A percentile compares a stretch with the other conserved stretches of the same genome.
Conservation (phyloP, 2,888 invertebrate species). For the Phyllotreta cruciferae region DNA sequence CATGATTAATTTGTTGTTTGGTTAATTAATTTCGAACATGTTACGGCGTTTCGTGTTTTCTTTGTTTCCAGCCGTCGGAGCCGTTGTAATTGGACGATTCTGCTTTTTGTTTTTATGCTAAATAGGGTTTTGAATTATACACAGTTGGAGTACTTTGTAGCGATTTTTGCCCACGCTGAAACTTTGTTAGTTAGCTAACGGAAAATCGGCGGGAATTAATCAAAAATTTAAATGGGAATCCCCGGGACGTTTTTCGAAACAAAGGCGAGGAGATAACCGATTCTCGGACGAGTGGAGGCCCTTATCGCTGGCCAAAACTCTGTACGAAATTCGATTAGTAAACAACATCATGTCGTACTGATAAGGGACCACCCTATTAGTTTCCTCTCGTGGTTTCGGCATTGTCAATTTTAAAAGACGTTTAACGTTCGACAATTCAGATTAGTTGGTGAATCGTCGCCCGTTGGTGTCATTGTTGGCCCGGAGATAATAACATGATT, state of each 20-base stretch:
- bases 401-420: constrained; percentile 54
- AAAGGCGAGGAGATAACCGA: constrained; percentile 11
- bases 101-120: constrained; percentile 15
- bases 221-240: not conserved
- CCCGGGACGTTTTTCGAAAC: constrained; percentile 3
- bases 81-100: constrained; percentile 15
- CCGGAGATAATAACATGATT: constrained; percentile 38
- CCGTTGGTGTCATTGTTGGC: constrained; percentile 35
- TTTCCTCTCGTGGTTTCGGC: constrained; percentile 43
- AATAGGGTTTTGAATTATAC: not conserved
- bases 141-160: not conserved
- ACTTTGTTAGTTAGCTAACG: constrained; percentile 9
- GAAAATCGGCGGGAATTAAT: constrained; percentile 2
- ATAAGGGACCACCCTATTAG: constrained; percentile 47
- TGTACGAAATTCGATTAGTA: constrained; percentile 37
- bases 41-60: constrained; percentile 24
- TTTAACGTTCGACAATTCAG: constrained; percentile 53
- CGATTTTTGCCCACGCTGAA: too few species aligned
- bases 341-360: constrained; percentile 30
- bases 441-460: constrained; percentile 48
- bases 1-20: constrained; percentile 56
- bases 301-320: constrained; percentile 17
- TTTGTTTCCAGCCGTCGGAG: constrained; percentile 6
- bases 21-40: constrained; percentile 53
- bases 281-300: constrained; percentile 11